These are phyloP conservation scores for Coelopa pilipes DNA, from an alignment of 2,888 invertebrate genomes.

Conservation along the genomic window DNA sequence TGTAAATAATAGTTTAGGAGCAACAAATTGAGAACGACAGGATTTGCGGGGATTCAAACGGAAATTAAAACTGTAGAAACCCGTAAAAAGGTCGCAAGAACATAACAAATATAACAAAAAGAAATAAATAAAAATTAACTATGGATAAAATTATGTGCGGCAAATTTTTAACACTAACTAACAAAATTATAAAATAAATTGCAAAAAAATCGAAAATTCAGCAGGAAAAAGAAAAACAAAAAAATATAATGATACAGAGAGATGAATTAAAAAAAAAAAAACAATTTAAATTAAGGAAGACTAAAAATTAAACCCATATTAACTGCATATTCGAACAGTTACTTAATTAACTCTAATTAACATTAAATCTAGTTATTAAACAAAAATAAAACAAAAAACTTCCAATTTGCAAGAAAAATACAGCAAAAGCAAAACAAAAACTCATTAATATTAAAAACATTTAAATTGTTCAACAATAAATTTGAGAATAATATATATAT, in stretches of 20 bases:
- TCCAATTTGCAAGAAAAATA: not conserved
- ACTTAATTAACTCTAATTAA: slow-evolving; percentile 17
- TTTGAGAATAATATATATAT: no score
- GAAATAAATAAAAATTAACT: not conserved
- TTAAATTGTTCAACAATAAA: not conserved
- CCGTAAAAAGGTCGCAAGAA: not conserved
- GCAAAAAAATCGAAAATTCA: not conserved
- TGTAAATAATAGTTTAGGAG: slow-evolving; percentile 32
- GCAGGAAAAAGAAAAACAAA: slow-evolving; percentile 6
- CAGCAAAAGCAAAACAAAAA: slow-evolving; percentile 7
- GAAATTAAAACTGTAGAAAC: not conserved
- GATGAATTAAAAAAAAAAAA: not conserved
- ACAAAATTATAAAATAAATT: not conserved
- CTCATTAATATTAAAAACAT: not conserved
- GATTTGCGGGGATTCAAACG: not conserved
- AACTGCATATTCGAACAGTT: slow-evolving; percentile 8
- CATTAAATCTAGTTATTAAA: not conserved
- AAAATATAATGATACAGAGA: not conserved
- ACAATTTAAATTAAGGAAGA: not conserved
- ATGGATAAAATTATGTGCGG: not conserved
- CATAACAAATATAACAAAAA: not conserved
- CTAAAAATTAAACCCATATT: not conserved
- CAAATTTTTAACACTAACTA: not conserved
- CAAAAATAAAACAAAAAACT: not conserved
- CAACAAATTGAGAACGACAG: slow-evolving; percentile 13